These are phyloP conservation scores for Telmatherina bonti DNA, from an alignment of 2,797 vertebrate genomes.

Conservation along the genomic window DNA sequence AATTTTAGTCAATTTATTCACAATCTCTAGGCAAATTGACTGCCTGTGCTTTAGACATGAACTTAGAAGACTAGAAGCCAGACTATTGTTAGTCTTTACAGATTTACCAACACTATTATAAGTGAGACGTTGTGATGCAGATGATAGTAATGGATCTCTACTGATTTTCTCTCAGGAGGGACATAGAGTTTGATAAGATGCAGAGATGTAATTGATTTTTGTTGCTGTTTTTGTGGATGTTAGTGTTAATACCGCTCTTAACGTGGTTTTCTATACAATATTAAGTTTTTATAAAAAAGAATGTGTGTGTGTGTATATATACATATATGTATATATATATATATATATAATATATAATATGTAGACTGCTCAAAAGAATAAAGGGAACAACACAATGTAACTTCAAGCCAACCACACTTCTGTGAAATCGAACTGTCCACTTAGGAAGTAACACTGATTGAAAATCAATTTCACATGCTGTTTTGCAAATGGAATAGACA, in stretches of 20 bases:
- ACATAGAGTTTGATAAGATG: background rate
- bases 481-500: too few relatives aligned
- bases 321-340: too few relatives aligned
- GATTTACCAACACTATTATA: slow-evolving; percentile 23
- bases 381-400: too few relatives aligned
- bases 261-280: too few relatives aligned
- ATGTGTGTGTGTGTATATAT: too few relatives aligned
- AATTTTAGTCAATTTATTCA: slow-evolving; percentile 55
- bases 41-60: slow-evolving; percentile 45
- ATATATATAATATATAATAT: too few relatives aligned
- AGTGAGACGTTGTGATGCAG: background rate
- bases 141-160: background rate
- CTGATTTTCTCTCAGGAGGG: slow-evolving; percentile 8
- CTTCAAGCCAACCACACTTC: too few relatives aligned
- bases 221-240: background rate
- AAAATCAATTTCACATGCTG: too few relatives aligned
- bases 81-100: slow-evolving; percentile 30
- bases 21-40: slow-evolving; percentile 50
- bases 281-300: too few relatives aligned
- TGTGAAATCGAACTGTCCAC: too few relatives aligned
- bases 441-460: too few relatives aligned
- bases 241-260: background rate
- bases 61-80: slow-evolving; percentile 41
- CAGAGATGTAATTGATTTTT: background rate
- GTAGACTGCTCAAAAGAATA: too few relatives aligned